A percentile compares a stretch with the other conserved stretches of the same genome.
Conservation (phyloP, 2,888 invertebrate genomes). For the Xylota sylvarum region DNA sequence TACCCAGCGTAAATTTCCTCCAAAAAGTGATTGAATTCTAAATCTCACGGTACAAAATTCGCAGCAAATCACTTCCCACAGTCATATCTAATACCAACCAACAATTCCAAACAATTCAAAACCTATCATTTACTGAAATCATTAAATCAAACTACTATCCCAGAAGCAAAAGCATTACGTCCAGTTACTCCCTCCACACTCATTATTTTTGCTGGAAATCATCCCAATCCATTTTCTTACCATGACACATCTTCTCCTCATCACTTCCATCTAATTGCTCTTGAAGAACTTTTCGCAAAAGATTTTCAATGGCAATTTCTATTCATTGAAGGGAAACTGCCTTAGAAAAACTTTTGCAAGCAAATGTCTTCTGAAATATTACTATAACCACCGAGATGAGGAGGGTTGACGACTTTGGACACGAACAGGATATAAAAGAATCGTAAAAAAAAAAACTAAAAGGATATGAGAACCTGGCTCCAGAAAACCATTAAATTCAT, state of each 20-base stretch:
- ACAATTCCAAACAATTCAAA: neutral
- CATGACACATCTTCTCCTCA: neutral
- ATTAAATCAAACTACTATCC: constrained; percentile 31
- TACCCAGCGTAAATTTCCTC: too few relatives aligned
- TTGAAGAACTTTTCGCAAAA: constrained; percentile 8
- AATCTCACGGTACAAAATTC: neutral
- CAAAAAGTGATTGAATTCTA: neutral
- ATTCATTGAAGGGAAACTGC: neutral
- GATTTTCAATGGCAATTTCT: neutral
- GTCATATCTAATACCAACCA: neutral
- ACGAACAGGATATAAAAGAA: constrained; percentile 4
- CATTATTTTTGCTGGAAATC: neutral
- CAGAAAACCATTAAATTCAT: constrained; percentile 16
- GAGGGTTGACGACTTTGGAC: neutral
- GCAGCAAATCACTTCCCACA: neutral
- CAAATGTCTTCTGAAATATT: constrained; percentile 1
- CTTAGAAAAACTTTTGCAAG: neutral
- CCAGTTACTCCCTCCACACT: neutral
- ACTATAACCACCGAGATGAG: neutral
- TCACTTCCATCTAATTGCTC: neutral
- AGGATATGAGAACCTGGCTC: neutral
- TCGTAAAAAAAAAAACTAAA: neutral
- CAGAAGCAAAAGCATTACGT: neutral
- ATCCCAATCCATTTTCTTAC: neutral
- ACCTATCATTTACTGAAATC: constrained; percentile 38